phyloP scores from a whole-genome alignment of 2,797 vertebrate genomes.

The Pseudotriccus pelzelni region DNA sequence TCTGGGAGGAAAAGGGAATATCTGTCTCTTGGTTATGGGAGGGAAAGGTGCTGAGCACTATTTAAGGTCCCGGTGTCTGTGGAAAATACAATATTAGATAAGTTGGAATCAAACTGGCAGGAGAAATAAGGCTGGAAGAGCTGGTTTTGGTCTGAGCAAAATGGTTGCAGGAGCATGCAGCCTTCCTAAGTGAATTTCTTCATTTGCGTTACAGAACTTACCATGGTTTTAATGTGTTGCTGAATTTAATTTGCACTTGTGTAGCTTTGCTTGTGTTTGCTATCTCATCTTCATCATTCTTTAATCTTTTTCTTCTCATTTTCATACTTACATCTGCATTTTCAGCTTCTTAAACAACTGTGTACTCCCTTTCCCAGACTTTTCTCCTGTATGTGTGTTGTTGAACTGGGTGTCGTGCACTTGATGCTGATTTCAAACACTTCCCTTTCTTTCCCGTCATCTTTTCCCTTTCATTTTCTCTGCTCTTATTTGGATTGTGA shows the following conservation, averaged over 20 bases:
- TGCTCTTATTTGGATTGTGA: background rate
- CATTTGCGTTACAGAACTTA: background rate
- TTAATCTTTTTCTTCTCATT: background rate
- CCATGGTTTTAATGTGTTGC: background rate
- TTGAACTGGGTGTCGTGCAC: rapidly evolving
- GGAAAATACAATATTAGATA: background rate
- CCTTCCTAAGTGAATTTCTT: background rate
- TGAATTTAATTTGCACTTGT: background rate
- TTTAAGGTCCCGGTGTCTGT: background rate
- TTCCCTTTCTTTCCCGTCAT: rapidly evolving
- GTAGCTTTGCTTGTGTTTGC: background rate
- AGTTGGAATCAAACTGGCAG: background rate
- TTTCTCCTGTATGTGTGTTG: background rate
- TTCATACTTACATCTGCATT: background rate
- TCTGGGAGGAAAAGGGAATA: background rate
- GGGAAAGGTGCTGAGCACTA: background rate
- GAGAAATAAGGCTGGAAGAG: background rate
- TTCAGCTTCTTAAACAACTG: background rate
- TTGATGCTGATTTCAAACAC: background rate
- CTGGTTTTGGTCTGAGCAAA: background rate
- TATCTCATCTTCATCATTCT: background rate
- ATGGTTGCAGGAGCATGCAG: background rate
- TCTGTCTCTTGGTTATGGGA: background rate
- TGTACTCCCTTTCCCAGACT: background rate
- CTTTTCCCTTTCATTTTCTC: background rate